A percentile compares a stretch with the other conserved stretches of the same genome.
Conservation (phyloP, 2,113 vertebrate genomes). For the Zapus hudsonius region DNA sequence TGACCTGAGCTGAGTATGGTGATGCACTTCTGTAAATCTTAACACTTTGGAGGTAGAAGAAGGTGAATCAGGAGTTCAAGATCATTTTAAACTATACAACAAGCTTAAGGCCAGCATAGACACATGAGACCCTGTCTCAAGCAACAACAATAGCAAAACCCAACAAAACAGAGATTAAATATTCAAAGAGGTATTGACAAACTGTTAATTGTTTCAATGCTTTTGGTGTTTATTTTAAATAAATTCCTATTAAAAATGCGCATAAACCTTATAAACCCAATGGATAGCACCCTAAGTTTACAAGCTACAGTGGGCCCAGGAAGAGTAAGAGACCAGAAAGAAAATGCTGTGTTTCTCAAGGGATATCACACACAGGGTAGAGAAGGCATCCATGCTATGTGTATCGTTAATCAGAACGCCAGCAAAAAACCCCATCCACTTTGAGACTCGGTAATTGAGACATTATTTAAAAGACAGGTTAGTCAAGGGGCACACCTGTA, state of each 20-base stretch:
- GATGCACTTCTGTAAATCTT: background rate
- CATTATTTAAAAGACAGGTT: background rate
- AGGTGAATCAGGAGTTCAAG: too few relatives aligned
- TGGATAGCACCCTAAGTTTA: background rate
- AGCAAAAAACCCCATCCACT: background rate
- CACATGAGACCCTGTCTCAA: background rate
- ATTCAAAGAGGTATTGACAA: background rate
- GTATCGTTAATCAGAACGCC: background rate
- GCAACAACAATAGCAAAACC: background rate
- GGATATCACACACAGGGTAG: too few relatives aligned
- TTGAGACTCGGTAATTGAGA: background rate
- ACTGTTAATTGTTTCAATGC: background rate
- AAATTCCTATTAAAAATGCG: background rate
- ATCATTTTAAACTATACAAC: background rate
- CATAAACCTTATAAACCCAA: background rate
- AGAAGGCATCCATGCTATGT: background rate
- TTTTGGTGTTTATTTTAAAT: slow-evolving; percentile 25
- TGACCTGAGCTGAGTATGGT: background rate
- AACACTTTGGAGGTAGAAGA: background rate
- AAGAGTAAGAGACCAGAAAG: background rate
- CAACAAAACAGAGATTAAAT: background rate
- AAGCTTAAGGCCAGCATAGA: background rate
- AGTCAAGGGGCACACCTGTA: background rate
- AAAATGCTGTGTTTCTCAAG: slow-evolving; percentile 14
- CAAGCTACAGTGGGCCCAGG: background rate